Evolutionary conservation across 2,888 invertebrate genomes (phyloP).

Genomic region (Ptychoptera albimana): DNA sequence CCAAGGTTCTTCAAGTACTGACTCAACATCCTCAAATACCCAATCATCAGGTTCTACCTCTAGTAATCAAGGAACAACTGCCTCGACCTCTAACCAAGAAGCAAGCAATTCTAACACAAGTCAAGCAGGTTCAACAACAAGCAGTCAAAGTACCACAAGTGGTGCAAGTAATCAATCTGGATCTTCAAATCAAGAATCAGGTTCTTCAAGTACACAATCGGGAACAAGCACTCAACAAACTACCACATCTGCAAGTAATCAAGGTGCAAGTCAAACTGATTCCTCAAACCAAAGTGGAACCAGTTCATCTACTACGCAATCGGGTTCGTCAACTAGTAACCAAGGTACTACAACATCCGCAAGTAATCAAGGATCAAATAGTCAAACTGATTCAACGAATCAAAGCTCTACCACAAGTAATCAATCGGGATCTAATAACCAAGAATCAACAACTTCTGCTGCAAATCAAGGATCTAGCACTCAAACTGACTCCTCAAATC

Average conservation of each 20-base stretch:
- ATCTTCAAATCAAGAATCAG: not conserved
- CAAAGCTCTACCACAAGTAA: not conserved
- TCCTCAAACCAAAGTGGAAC: too few relatives aligned
- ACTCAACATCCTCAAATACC: constrained; percentile 10
- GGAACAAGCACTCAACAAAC: too few relatives aligned
- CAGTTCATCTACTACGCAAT: constrained; percentile 1
- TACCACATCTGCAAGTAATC: too few relatives aligned
- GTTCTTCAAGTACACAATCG: too few relatives aligned
- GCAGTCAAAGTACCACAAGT: constrained; percentile 8
- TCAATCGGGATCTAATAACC: constrained; percentile 5
- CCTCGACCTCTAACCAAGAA: not conserved
- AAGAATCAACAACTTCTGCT: constrained; percentile 1
- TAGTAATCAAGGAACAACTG: constrained; percentile 1
- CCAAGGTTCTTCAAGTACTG: constrained; percentile 8
- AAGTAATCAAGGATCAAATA: constrained; percentile 5
- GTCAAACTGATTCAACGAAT: too few relatives aligned
- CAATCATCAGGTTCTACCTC: not conserved
- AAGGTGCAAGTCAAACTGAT: too few relatives aligned
- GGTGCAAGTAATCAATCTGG: constrained; percentile 7
- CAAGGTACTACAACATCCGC: not conserved
- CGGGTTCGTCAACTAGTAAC: constrained; percentile 4
- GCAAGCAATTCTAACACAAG: not conserved
- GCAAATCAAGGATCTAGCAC: constrained; percentile 6
- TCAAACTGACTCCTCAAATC: too few relatives aligned
- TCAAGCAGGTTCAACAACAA: not conserved